Conservation (phyloP, 2,888 invertebrate genomes). For the Ecdyonurus torrentis region DNA sequence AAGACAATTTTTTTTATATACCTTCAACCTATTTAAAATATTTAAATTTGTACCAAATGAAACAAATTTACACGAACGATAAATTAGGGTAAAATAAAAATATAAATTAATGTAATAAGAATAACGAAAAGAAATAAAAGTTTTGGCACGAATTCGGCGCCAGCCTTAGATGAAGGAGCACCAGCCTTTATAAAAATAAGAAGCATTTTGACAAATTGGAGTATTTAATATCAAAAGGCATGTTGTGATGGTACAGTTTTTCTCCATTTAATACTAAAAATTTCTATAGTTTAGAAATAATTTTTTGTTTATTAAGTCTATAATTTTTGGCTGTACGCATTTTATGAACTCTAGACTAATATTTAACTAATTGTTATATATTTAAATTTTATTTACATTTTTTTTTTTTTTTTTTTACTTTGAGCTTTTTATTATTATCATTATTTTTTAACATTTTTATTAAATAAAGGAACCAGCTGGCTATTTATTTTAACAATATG, state of each 20-base stretch:
- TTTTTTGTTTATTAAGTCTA: neutral
- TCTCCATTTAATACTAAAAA: neutral
- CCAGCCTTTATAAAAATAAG: neutral
- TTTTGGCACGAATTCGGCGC: neutral
- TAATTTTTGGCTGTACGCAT: neutral
- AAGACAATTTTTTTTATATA: no score
- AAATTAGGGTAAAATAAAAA: no score
- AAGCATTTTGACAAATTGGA: neutral
- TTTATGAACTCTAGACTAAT: neutral
- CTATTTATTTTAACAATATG: slow-evolving; percentile 16
- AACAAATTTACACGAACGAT: no score
- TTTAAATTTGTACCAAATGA: no score
- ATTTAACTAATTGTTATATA: neutral
- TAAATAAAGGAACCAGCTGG: slow-evolving; percentile 14
- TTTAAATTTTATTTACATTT: neutral
- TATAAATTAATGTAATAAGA: no score
- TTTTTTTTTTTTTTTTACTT: slow-evolving; percentile 8
- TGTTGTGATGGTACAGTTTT: neutral
- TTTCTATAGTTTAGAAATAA: neutral
- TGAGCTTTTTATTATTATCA: no score
- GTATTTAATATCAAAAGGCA: neutral
- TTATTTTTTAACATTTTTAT: slow-evolving; percentile 14
- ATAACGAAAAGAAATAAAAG: no score
- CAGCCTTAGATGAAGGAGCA: neutral
- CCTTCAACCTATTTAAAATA: no score